Conservation (phyloP, 2,797 vertebrate genomes). For the Acanthopagrus latus region DNA sequence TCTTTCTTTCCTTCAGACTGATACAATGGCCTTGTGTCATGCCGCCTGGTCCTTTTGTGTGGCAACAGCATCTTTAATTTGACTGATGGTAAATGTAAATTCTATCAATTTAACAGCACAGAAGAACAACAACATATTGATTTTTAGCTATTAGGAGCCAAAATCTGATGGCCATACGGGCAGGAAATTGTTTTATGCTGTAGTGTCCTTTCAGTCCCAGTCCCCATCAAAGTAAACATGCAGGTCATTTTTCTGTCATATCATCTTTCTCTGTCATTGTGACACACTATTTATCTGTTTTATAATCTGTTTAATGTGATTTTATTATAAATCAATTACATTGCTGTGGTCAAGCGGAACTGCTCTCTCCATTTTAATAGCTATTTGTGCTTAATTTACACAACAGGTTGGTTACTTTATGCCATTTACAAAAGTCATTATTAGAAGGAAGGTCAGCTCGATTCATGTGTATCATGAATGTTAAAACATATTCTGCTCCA, state of each 20-base stretch:
- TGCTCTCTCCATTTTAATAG: not conserved
- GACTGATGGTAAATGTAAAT: not conserved
- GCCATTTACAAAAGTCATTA: no score
- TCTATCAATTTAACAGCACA: not conserved
- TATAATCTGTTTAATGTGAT: not conserved
- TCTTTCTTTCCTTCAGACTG: no score
- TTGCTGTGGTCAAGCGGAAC: not conserved
- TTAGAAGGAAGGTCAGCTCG: no score
- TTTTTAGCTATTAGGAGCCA: not conserved
- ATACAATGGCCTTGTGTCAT: no score
- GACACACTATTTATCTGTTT: not conserved
- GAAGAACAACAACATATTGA: not conserved
- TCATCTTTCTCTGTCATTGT: not conserved
- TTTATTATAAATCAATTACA: not conserved
- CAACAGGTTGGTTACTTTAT: no score
- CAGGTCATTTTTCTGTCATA: not conserved
- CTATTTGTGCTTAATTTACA: no score
- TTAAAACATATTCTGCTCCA: no score
- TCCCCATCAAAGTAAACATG: not conserved
- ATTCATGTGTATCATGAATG: no score
- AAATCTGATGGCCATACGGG: not conserved
- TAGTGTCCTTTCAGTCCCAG: not conserved
- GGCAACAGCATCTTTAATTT: not conserved
- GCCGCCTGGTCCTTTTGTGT: not conserved
- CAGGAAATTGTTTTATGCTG: not conserved